phyloP scores from a whole-genome alignment of 1,140 invertebrate genomes.

The Dreissena polymorpha region DNA sequence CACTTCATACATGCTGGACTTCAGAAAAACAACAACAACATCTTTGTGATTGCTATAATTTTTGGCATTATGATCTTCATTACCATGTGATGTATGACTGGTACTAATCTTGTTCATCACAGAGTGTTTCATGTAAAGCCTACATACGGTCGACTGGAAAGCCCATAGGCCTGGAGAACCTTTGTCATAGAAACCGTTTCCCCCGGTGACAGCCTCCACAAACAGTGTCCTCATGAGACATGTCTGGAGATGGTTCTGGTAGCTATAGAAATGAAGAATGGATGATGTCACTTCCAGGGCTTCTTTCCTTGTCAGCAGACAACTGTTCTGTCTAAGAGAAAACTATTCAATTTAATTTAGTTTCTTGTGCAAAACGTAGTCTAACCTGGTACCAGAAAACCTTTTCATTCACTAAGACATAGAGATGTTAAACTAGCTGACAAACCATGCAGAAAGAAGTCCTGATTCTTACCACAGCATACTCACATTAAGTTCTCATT shows the following conservation, averaged over 20 bases:
- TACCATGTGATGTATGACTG: neutral
- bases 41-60: neutral
- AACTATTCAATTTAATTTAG: too few relatives aligned
- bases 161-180: slow-evolving; percentile 31
- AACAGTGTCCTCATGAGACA: neutral
- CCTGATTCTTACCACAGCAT: too few relatives aligned
- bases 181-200: slow-evolving; percentile 6
- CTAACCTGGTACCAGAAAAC: too few relatives aligned
- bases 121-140: slow-evolving; percentile 10
- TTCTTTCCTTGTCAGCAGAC: slow-evolving; percentile 37
- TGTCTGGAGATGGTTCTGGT: neutral
- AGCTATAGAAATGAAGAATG: neutral
- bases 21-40: too few relatives aligned
- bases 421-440: too few relatives aligned
- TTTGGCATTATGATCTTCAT: neutral
- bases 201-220: neutral
- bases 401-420: too few relatives aligned
- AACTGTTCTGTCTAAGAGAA: slow-evolving; percentile 45
- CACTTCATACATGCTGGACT: too few relatives aligned
- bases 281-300: slow-evolving; percentile 18
- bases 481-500: too few relatives aligned
- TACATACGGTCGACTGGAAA: slow-evolving; percentile 33
- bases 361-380: too few relatives aligned
- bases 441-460: too few relatives aligned
- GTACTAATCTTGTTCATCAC: neutral